A percentile compares a stretch with the other conserved stretches of the same genome.
Evolutionary conservation across 2,113 vertebrate species (phyloP).

Genomic region (Drymodes brunneopygia): DNA sequence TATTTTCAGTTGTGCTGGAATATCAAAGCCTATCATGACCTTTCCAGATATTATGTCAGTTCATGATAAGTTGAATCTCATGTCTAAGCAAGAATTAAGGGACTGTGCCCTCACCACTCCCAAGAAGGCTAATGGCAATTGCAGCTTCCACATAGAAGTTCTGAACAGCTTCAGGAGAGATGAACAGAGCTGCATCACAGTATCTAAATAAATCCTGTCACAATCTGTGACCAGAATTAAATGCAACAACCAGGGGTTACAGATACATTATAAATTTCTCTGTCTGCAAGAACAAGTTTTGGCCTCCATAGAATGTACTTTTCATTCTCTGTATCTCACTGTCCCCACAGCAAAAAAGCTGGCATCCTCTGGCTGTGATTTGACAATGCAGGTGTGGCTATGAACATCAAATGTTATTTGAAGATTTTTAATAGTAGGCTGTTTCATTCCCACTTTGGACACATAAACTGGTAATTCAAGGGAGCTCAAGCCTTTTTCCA

Average conservation of each 20-base stretch:
- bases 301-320: rapidly evolving
- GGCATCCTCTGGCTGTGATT: not conserved
- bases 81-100: not conserved
- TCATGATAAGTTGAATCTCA: not conserved
- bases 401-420: not conserved
- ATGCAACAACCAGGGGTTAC: not conserved
- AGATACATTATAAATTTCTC: not conserved
- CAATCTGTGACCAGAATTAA: not conserved
- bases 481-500: not conserved
- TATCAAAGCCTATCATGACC: not conserved
- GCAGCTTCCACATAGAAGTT: not conserved
- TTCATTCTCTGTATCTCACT: not conserved
- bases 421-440: not conserved
- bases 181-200: not conserved
- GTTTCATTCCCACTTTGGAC: not conserved
- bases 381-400: not conserved
- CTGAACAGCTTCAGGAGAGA: not conserved
- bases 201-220: not conserved
- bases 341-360: not conserved
- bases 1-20: not conserved
- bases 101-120: not conserved
- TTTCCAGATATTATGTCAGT: rapidly evolving
- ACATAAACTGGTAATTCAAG: not conserved
- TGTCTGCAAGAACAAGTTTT: not conserved
- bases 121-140: not conserved